A percentile compares a stretch with the other conserved stretches of the same genome.
Conservation (phyloP, 2,113 vertebrate genomes). For the Lutjanus erythropterus region DNA sequence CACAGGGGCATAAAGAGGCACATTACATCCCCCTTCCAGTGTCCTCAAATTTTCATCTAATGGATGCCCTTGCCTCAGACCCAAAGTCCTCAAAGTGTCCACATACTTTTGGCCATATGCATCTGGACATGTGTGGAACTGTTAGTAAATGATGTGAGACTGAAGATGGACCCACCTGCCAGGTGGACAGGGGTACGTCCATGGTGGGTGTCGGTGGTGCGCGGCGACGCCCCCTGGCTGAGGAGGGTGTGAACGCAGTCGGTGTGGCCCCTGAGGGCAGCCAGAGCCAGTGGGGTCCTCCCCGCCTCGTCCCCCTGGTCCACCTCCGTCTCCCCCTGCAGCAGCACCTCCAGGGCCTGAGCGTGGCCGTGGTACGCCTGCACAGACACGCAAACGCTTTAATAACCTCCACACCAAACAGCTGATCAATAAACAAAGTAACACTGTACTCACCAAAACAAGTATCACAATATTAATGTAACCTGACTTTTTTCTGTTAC, state of each 20-base stretch:
- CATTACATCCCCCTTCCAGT: too few relatives aligned
- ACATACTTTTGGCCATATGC: neutral
- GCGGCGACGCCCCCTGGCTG: conserved; percentile 92
- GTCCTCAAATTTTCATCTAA: neutral
- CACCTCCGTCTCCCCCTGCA: conserved; percentile 90
- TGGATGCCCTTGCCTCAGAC: neutral
- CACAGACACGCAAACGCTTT: neutral
- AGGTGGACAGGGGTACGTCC: conserved; percentile 92
- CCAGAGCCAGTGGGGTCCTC: conserved; percentile 92
- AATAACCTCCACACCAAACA: too few relatives aligned
- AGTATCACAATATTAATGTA: too few relatives aligned
- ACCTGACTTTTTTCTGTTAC: too few relatives aligned
- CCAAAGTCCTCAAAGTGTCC: neutral
- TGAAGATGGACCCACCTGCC: conserved; percentile 84
- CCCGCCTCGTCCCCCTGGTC: conserved; percentile 93
- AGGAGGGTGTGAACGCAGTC: conserved; percentile 95
- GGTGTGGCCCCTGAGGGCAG: conserved; percentile 90
- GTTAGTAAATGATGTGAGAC: neutral
- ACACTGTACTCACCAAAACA: too few relatives aligned
- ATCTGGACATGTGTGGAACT: neutral
- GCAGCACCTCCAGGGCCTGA: conserved; percentile 93
- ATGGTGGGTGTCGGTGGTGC: conserved; percentile 87
- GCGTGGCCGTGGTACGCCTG: conserved; percentile 97
- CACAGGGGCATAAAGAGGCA: neutral
- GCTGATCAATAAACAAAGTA: too few relatives aligned